A percentile compares a stretch with the other conserved stretches of the same genome.
phyloP scores from a whole-genome alignment of 2,888 invertebrate genomes.

The Macaria notata region DNA sequence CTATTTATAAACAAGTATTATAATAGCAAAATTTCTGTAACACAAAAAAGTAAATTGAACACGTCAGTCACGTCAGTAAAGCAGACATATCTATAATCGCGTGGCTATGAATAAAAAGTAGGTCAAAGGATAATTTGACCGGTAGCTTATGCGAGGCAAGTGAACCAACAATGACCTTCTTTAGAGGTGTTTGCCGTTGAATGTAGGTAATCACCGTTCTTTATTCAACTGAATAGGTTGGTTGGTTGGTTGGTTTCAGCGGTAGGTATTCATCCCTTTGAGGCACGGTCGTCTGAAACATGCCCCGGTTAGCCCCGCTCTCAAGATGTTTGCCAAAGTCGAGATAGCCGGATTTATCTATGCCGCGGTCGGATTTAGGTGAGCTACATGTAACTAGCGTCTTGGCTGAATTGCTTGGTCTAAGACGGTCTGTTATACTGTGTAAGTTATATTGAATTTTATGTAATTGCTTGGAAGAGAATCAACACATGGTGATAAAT shows the following conservation, averaged over 20 bases:
- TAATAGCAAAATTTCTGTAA: no score
- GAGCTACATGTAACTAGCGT: background rate
- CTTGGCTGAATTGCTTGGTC: no score
- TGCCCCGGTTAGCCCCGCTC: slow-evolving; percentile 15
- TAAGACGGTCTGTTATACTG: no score
- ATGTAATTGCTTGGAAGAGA: no score
- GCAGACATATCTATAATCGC: no score
- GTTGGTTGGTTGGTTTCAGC: slow-evolving; percentile 18
- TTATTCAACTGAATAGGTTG: slow-evolving; percentile 27
- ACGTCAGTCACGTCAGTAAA: no score
- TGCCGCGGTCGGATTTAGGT: background rate
- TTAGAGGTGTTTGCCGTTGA: slow-evolving; percentile 21
- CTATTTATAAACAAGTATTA: no score
- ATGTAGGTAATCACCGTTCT: slow-evolving; percentile 32
- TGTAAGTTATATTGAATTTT: no score
- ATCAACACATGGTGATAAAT: no score
- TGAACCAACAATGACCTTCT: slow-evolving; percentile 14
- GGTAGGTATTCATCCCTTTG: slow-evolving; percentile 35
- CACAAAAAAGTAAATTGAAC: no score
- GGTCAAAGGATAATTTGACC: slow-evolving; percentile 17
- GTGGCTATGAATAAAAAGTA: slow-evolving; percentile 2
- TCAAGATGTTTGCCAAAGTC: slow-evolving; percentile 17
- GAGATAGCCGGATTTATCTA: slow-evolving; percentile 7
- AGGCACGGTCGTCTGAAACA: slow-evolving; percentile 20
- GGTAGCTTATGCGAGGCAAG: slow-evolving; percentile 9